Evolutionary conservation across 2,888 invertebrate species (phyloP), one percentile per base, ranked within the genome.

Genomic region (Brassicogethes aeneus): DNA sequence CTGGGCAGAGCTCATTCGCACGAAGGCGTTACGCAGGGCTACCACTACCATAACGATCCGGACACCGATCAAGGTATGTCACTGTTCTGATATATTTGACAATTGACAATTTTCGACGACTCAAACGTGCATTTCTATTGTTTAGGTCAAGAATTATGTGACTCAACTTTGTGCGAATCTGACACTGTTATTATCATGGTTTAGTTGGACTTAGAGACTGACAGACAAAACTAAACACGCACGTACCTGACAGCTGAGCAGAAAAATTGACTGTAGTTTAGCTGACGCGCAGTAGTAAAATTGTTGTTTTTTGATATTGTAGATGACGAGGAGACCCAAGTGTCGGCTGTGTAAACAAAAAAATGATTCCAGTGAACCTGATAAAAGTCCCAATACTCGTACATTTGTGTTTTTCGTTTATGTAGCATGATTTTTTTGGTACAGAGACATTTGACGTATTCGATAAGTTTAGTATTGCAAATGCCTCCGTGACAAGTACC

Each of bases 1-100:
- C 74, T 88, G 50, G 85, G 85, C 54, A 77, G 88, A 55, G 87
- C 88, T 37, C 87, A 88, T 72, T 87, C 86, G 50, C 86, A 88
- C 69, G 89, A 89, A 69, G 88, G 88, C 54, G 86, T 88, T 51
- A 83, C 85, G 46, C 78, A 82, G 54, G 76, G 80, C 54, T 81
- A 79, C 65, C 81, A 82, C 62, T 84, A 80, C 66, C 82, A 82
- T 51, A 68, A 66, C 36, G 70, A 70, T 59, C 69, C 69, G 43
- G 69, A 69, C 51, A 68, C 68, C 32, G 69, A 69, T 61, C 69
- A 69, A 56, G 69, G 69, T 69, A 64, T n/a, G n/a, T n/a, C n/a
- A n/a, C n/a, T n/a, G n/a, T n/a, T n/a, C n/a, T n/a, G 53, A 52
- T 56, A n/a, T n/a, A n/a, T n/a, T n/a, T n/a, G n/a, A n/a, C n/a